phyloP scores from a whole-genome alignment of 2,113 vertebrate genomes.

The Aythya baeri region DNA sequence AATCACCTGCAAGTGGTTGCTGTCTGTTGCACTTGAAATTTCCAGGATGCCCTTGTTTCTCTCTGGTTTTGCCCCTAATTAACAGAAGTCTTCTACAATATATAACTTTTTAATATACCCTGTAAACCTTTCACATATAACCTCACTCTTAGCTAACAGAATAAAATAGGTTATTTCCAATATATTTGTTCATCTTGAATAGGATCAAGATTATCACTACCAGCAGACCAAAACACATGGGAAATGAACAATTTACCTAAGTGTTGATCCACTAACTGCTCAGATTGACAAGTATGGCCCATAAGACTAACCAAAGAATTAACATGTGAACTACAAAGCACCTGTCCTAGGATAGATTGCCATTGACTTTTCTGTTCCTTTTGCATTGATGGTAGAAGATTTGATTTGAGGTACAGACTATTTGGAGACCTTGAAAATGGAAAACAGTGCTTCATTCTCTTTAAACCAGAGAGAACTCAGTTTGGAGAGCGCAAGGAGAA shows the following conservation, averaged over 20 bases:
- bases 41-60: not conserved
- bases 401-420: not conserved
- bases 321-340: not conserved
- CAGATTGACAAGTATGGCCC: not conserved
- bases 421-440: not conserved
- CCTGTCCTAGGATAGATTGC: not conserved
- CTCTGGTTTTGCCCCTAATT: not conserved
- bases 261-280: not conserved
- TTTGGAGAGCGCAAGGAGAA: conserved; percentile 1
- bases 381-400: not conserved
- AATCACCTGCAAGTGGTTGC: not conserved
- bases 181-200: not conserved
- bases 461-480: not conserved
- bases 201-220: not conserved
- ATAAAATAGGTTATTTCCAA: not conserved
- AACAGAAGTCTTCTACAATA: not conserved
- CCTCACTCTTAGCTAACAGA: not conserved
- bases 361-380: not conserved
- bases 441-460: not conserved
- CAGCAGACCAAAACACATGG: not conserved
- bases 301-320: not conserved
- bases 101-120: not conserved
- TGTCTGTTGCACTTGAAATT: not conserved
- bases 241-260: not conserved
- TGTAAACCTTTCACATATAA: not conserved